Percentiles rank a stretch among this genome's conserved stretches.
Conservation (phyloP, 1,140 invertebrate genomes). For the Philopotamus ludificatus region DNA sequence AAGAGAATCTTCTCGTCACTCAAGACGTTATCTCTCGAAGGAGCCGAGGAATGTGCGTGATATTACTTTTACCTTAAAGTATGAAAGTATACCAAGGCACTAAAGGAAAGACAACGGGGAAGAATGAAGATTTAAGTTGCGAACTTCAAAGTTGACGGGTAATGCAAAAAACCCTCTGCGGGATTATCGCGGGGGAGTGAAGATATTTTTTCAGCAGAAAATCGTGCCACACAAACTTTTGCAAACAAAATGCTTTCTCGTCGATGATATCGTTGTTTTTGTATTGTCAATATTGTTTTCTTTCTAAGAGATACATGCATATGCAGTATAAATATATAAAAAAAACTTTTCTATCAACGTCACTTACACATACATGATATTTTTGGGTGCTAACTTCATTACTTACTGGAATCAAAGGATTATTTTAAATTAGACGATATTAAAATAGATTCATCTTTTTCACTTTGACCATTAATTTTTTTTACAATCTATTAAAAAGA, state of each 20-base stretch:
- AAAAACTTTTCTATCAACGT: too few species aligned
- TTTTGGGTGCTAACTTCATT: too few species aligned
- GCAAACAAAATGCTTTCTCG: slow-evolving; percentile 24
- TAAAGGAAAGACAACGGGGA: slow-evolving; percentile 12
- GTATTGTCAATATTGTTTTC: background rate
- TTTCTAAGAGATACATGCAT: background rate
- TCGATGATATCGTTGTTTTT: background rate
- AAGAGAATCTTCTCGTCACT: slow-evolving; percentile 22
- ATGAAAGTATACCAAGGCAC: background rate
- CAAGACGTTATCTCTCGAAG: slow-evolving; percentile 10
- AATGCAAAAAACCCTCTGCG: slow-evolving; percentile 10
- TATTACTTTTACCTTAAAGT: slow-evolving; percentile 13
- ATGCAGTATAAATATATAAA: too few species aligned
- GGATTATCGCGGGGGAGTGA: slow-evolving; percentile 20
- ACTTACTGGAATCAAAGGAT: too few species aligned
- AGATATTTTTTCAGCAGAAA: slow-evolving; percentile 9
- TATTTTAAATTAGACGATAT: too few species aligned
- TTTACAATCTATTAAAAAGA: too few species aligned
- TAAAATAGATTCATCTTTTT: too few species aligned
- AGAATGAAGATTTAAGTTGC: slow-evolving; percentile 26
- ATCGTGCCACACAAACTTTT: slow-evolving; percentile 11
- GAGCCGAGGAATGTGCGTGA: slow-evolving; percentile 19
- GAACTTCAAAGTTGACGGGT: slow-evolving; percentile 20
- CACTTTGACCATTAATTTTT: too few species aligned
- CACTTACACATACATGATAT: too few species aligned